phyloP scores from a whole-genome alignment of 2,888 invertebrate genomes.

The Gandaritis pyraliata region DNA sequence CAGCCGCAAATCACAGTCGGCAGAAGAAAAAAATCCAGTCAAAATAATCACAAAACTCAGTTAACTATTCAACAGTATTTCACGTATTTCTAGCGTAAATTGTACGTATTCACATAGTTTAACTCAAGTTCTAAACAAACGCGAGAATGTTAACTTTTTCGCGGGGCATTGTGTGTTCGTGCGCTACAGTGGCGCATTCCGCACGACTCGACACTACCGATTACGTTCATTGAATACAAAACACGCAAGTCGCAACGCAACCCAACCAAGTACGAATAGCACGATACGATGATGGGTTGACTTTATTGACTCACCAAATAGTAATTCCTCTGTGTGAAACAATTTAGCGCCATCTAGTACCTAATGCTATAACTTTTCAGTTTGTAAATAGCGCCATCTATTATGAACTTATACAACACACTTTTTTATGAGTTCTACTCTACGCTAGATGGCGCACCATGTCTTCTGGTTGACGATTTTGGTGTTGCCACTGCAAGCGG shows the following conservation, averaged over 20 bases:
- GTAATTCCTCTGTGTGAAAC: background rate
- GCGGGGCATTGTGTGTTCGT: slow-evolving; percentile 67
- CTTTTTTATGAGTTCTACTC: slow-evolving; percentile 33
- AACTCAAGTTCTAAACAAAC: slow-evolving; percentile 63
- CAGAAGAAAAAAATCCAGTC: slow-evolving; percentile 63
- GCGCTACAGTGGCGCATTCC: slow-evolving; percentile 65
- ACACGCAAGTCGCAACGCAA: slow-evolving; percentile 42
- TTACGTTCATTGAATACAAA: slow-evolving; percentile 79
- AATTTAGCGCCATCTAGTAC: slow-evolving; percentile 51
- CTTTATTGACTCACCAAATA: slow-evolving; percentile 5
- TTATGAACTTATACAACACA: background rate
- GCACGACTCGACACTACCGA: slow-evolving; percentile 64
- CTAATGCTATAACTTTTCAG: background rate
- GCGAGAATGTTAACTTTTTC: slow-evolving; percentile 72
- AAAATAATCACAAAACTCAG: slow-evolving; percentile 61
- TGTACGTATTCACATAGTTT: slow-evolving; percentile 70
- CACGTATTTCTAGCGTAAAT: slow-evolving; percentile 64
- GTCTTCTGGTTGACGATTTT: slow-evolving; percentile 9
- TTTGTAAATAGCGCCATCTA: slow-evolving; percentile 43
- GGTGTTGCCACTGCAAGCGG: background rate
- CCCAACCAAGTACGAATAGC: background rate
- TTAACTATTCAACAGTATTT: slow-evolving; percentile 61
- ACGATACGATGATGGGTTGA: slow-evolving; percentile 12
- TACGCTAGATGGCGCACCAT: slow-evolving; percentile 46
- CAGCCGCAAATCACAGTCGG: slow-evolving; percentile 38